A percentile compares a stretch with the other conserved stretches of the same genome.
Conservation (phyloP, 2,797 vertebrate genomes). For the Helostoma temminkii region DNA sequence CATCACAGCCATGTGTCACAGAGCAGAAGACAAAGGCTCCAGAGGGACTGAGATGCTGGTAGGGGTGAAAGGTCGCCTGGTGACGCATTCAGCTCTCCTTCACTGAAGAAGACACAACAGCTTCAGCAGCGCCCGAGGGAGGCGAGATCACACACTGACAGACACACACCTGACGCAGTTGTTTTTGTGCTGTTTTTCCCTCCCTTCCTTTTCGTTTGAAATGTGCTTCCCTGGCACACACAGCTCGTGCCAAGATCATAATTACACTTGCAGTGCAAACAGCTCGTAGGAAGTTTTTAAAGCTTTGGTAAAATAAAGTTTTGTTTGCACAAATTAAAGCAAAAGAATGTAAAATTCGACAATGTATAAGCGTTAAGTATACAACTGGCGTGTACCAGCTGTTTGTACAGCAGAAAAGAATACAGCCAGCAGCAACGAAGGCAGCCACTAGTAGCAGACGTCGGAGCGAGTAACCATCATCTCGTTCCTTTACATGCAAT, state of each 20-base stretch:
- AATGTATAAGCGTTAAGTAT: constrained; percentile 18
- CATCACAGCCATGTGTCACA: constrained; percentile 66
- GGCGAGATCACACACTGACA: constrained; percentile 41
- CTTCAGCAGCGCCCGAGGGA: constrained; percentile 18
- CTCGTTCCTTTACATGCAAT: constrained; percentile 35
- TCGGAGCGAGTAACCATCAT: constrained; percentile 47
- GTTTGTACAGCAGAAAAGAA: constrained; percentile 15
- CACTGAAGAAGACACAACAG: constrained; percentile 1
- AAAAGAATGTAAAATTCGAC: constrained; percentile 4
- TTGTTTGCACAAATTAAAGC: neutral
- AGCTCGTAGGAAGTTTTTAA: neutral
- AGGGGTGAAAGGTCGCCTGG: constrained; percentile 61
- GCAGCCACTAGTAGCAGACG: constrained; percentile 13
- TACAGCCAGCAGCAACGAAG: neutral
- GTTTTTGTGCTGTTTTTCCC: neutral
- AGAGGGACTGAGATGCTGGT: constrained; percentile 43
- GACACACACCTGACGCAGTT: constrained; percentile 44
- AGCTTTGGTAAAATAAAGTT: constrained; percentile 2
- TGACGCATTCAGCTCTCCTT: constrained; percentile 51
- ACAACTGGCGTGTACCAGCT: constrained; percentile 5
- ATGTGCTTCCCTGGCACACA: neutral
- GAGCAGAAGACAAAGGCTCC: constrained; percentile 55
- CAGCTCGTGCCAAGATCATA: neutral
- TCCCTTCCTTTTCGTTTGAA: neutral
- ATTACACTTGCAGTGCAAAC: neutral